Evolutionary conservation across 2,797 vertebrate species (phyloP), one percentile per base, ranked within the genome.

Genomic region (Sebastes glaucus): DNA sequence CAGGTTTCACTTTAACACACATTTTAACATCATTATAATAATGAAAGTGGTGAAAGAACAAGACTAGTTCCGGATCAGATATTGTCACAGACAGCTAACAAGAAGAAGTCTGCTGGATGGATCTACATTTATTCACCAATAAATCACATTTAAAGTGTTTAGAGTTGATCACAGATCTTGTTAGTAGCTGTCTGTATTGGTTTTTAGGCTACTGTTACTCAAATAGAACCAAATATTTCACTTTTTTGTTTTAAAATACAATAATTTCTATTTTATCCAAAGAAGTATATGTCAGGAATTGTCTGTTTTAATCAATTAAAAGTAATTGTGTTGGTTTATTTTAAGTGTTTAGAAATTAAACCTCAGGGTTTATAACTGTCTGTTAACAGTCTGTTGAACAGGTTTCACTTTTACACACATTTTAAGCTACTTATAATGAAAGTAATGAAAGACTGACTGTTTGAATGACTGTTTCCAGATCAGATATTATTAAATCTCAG

Each of bases 261-360:
- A 18, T 1, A 1, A 16, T 59, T 57, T 13, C 7, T 5, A 18
- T 14, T 57, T 16, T 25, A 27, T 7, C 49, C 13, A 8, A 3
- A 3, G 3, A 16, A 7, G 2, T 18, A 33, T 46, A 7, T 7
- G 13, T n/a, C 23, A 57, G 55, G 55, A 23, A 20, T 49, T 16
- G 5, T 46, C 11, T 25, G 32, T 14, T 6, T 4, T 30, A 25
- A 25, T 55, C 4, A 11, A 11, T 18, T 8, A 7, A 18, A 28
- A 22, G 28, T 42, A 33, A 33, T 10, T 18, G 59, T 80, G 32
- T 63, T 53, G 11, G 8, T 81, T 82, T 77, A 42, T 69, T 73
- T 59, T 6, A 66, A 53, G 57, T 64, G 59, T 32, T 68, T 6
- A n/a, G 2, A 30, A 60, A 62, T 53, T 0, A 70, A 62, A 78